phyloP scores from a whole-genome alignment of 1,140 invertebrate genomes.

The Drosophila ananassae region DNA sequence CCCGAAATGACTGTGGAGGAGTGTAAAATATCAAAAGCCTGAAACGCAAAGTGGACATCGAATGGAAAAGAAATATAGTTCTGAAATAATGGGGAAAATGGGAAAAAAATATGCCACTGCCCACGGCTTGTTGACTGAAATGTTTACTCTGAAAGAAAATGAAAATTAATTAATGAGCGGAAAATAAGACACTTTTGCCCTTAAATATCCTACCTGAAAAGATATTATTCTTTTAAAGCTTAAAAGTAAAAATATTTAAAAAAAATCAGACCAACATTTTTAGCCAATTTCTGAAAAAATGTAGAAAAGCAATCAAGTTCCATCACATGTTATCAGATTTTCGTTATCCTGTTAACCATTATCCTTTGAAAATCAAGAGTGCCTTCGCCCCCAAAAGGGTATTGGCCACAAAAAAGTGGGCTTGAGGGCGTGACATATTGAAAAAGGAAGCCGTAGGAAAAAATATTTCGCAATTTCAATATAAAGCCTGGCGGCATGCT shows the following conservation, averaged over 20 bases:
- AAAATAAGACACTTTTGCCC: too few relatives aligned
- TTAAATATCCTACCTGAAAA: too few relatives aligned
- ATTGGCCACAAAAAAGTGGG: slow-evolving; percentile 8
- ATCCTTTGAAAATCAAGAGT: background rate
- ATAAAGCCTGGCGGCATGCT: slow-evolving; percentile 67
- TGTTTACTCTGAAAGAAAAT: slow-evolving; percentile 13
- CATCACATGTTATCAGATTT: background rate
- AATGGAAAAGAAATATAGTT: background rate
- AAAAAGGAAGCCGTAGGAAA: slow-evolving; percentile 33
- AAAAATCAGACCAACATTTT: too few relatives aligned
- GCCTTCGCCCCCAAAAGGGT: slow-evolving; percentile 1
- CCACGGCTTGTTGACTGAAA: slow-evolving; percentile 5
- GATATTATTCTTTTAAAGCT: too few relatives aligned
- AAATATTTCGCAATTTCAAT: slow-evolving; percentile 72
- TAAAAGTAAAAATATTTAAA: too few relatives aligned
- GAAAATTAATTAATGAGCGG: background rate
- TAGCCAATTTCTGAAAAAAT: too few relatives aligned
- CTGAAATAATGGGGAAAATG: slow-evolving; percentile 13
- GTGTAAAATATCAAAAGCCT: slow-evolving; percentile 41
- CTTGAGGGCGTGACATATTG: slow-evolving; percentile 57
- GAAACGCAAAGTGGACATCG: slow-evolving; percentile 3
- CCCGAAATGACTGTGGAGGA: slow-evolving; percentile 14
- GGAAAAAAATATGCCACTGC: background rate
- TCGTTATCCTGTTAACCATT: background rate
- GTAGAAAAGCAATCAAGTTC: too few relatives aligned